Percentiles rank a stretch among this genome's conserved stretches.
Conservation (phyloP, 2,797 vertebrate genomes). For the Atherinosoma microstoma region DNA sequence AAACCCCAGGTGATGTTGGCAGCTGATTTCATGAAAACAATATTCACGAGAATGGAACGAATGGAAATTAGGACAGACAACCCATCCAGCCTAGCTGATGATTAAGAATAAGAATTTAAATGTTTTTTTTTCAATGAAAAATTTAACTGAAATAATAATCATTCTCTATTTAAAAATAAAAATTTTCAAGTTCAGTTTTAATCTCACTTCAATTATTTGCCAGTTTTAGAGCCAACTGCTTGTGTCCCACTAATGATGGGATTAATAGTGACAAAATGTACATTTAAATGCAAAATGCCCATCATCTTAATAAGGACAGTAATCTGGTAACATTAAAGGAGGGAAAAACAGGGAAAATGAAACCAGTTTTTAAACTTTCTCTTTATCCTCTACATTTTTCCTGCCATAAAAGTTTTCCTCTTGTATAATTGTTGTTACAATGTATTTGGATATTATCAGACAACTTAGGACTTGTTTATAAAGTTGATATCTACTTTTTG, state of each 20-base stretch:
- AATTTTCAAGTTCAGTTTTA: background rate
- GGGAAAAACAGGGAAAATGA: background rate
- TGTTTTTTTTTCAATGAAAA: too few species aligned
- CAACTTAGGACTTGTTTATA: background rate
- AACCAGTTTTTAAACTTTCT: constrained; percentile 14
- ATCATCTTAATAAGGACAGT: constrained; percentile 11
- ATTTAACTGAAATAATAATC: background rate
- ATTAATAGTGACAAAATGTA: constrained; percentile 16
- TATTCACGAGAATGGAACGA: too few species aligned
- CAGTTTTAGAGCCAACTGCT: constrained; percentile 2
- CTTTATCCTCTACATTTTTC: background rate
- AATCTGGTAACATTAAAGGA: background rate
- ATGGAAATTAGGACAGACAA: too few species aligned
- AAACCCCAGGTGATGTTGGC: too few species aligned
- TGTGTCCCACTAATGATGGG: constrained; percentile 2
- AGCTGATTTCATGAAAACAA: too few species aligned
- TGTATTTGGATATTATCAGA: constrained; percentile 1
- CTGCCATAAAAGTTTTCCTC: background rate
- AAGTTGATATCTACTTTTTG: constrained; percentile 6
- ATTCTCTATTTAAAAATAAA: constrained; percentile 8
- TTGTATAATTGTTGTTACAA: background rate
- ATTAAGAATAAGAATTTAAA: too few species aligned
- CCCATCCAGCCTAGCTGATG: too few species aligned
- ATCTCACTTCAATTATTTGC: constrained; percentile 5
- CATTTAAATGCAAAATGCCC: constrained; percentile 4